phyloP scores from a whole-genome alignment of 2,888 invertebrate species.

The Noctua comes region DNA sequence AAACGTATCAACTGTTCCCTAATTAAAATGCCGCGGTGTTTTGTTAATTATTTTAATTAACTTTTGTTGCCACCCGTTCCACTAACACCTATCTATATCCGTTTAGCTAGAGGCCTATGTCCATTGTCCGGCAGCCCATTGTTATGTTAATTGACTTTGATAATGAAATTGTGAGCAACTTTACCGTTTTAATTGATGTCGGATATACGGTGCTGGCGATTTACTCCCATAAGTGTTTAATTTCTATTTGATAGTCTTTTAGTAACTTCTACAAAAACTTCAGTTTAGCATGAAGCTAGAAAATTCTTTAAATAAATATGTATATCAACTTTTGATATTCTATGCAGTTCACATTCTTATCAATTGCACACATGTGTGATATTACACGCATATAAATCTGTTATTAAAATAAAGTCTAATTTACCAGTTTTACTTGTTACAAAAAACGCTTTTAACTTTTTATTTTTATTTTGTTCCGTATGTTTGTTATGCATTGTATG shows the following conservation, averaged over 20 bases:
- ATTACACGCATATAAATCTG: background rate
- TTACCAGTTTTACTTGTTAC: background rate
- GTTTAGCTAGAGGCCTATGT: background rate
- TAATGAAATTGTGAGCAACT: constrained; percentile 22
- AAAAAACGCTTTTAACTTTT: too few species aligned
- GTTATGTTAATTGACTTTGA: constrained; percentile 30
- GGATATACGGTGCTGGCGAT: constrained; percentile 7
- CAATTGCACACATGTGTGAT: background rate
- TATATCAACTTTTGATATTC: too few species aligned
- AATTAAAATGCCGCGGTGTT: background rate
- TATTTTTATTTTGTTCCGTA: too few species aligned
- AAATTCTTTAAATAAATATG: background rate
- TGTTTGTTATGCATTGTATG: too few species aligned
- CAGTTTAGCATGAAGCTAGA: background rate
- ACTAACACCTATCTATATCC: background rate
- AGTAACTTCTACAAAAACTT: background rate
- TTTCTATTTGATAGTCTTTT: background rate
- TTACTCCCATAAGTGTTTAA: background rate
- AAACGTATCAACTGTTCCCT: background rate
- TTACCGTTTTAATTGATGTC: constrained; percentile 38
- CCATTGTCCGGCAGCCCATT: constrained; percentile 9
- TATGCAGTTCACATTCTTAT: background rate
- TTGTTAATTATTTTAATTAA: background rate
- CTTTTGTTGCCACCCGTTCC: background rate
- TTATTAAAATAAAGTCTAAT: background rate